A percentile compares a stretch with the other conserved stretches of the same genome.
These are phyloP conservation scores for Charaxes varanes DNA, from an alignment of 1,140 invertebrate genomes.

Conservation along the genomic window DNA sequence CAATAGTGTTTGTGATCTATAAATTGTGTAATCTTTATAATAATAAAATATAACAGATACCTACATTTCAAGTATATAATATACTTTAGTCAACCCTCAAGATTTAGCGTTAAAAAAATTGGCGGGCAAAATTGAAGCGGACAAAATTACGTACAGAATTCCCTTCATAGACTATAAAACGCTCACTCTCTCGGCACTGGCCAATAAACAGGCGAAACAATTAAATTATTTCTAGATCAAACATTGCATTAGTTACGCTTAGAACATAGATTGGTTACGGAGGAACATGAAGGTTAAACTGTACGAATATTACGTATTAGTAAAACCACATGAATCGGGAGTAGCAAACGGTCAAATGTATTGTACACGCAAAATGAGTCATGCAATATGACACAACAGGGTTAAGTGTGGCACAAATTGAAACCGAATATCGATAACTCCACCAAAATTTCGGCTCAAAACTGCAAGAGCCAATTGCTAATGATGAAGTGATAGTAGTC, in stretches of 20 bases:
- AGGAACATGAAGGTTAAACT: slow-evolving; percentile 12
- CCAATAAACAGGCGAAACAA: not conserved
- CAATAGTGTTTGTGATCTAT: too few relatives aligned
- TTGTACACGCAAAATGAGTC: slow-evolving; percentile 3
- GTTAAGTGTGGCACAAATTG: slow-evolving; percentile 1
- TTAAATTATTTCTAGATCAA: slow-evolving; percentile 6
- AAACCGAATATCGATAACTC: slow-evolving; percentile 18
- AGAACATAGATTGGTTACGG: slow-evolving; percentile 7
- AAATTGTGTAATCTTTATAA: too few relatives aligned
- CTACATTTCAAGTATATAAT: too few relatives aligned
- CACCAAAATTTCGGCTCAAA: slow-evolving; percentile 21
- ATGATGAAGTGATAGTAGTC: slow-evolving; percentile 40
- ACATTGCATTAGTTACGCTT: slow-evolving; percentile 7
- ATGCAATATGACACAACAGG: slow-evolving; percentile 10
- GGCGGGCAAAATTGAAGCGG: too few relatives aligned
- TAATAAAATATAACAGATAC: too few relatives aligned
- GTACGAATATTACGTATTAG: slow-evolving; percentile 10
- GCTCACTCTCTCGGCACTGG: not conserved
- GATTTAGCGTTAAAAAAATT: too few relatives aligned
- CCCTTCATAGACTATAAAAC: too few relatives aligned
- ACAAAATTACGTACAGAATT: too few relatives aligned
- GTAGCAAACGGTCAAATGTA: too few relatives aligned
- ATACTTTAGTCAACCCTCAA: too few relatives aligned
- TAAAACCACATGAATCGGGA: too few relatives aligned
- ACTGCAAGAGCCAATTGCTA: slow-evolving; percentile 25